phyloP scores from a whole-genome alignment of 2,113 vertebrate genomes.

The Menidia beryllina region DNA sequence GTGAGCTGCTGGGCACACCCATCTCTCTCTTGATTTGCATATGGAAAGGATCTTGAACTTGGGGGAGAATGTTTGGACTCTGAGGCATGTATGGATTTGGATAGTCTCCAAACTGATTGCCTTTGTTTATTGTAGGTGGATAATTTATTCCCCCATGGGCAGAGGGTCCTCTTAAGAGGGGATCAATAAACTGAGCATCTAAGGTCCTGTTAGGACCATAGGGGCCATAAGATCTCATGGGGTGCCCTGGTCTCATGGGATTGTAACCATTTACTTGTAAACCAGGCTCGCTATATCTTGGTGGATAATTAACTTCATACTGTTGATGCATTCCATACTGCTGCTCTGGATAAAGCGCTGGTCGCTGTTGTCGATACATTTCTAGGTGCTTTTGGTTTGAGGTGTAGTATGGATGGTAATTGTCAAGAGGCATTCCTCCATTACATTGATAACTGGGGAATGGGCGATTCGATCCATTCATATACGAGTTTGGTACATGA shows the following conservation, averaged over 20 bases:
- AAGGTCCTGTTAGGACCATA: constrained; percentile 80
- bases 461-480: constrained; percentile 87
- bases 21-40: constrained; percentile 87
- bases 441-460: constrained; percentile 91
- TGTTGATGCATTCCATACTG: constrained; percentile 84
- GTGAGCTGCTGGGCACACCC: constrained; percentile 76
- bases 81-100: constrained; percentile 80
- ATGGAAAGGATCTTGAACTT: constrained; percentile 83
- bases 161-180: constrained; percentile 81
- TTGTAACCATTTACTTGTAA: constrained; percentile 89
- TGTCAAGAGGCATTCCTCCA: constrained; percentile 87
- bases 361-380: constrained; percentile 87
- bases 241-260: constrained; percentile 82
- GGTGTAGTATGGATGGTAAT: constrained; percentile 85
- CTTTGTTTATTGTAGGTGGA: constrained; percentile 81
- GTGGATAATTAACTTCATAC: constrained; percentile 87
- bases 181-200: constrained; percentile 84
- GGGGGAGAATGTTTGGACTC: constrained; percentile 77
- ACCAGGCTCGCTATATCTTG: constrained; percentile 86
- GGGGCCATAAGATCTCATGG: constrained; percentile 80
- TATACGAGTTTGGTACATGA: constrained; percentile 85
- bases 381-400: constrained; percentile 88
- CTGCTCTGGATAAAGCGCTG: constrained; percentile 88
- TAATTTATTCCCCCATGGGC: constrained; percentile 80
- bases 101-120: constrained; percentile 83